phyloP scores from a whole-genome alignment of 30 jellyfish, hydroid and myxozoan genomes.

The Aurelia coerulea region DNA sequence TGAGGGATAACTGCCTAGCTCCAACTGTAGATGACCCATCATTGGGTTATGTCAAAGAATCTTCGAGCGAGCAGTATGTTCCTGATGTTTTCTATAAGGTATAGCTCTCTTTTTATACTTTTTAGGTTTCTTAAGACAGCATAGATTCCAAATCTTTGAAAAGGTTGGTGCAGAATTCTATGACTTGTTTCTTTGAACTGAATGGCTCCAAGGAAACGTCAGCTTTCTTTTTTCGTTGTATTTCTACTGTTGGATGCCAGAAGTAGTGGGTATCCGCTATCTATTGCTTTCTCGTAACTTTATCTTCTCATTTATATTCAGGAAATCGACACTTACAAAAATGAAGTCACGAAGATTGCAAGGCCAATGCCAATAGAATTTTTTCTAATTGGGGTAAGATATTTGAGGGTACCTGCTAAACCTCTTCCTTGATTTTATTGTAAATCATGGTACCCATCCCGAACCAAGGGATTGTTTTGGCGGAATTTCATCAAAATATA shows the following conservation, averaged over 20 bases:
- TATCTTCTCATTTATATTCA: conserved; percentile 3
- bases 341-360: conserved; percentile 91
- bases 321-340: conserved; percentile 92
- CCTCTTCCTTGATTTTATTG: neutral
- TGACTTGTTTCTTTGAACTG: too few relatives aligned
- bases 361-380: conserved; percentile 99
- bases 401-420: neutral
- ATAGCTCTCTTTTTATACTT: neutral
- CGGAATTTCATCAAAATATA: too few relatives aligned
- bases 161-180: too few relatives aligned
- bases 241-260: too few relatives aligned
- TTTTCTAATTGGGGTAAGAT: conserved; percentile 84
- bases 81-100: conserved; percentile 99
- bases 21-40: conserved; percentile 99
- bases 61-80: conserved; percentile 94
- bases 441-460: too few relatives aligned
- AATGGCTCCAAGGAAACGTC: too few relatives aligned
- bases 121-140: neutral
- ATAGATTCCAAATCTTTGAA: neutral
- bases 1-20: conserved; percentile 92
- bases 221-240: too few relatives aligned
- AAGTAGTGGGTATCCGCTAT: neutral
- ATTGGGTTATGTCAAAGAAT: conserved; percentile 95
- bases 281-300: neutral
- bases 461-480: too few relatives aligned